Evolutionary conservation across 1,140 invertebrate genomes (phyloP).

Genomic region (Pseudomyrmex pallidus): DNA sequence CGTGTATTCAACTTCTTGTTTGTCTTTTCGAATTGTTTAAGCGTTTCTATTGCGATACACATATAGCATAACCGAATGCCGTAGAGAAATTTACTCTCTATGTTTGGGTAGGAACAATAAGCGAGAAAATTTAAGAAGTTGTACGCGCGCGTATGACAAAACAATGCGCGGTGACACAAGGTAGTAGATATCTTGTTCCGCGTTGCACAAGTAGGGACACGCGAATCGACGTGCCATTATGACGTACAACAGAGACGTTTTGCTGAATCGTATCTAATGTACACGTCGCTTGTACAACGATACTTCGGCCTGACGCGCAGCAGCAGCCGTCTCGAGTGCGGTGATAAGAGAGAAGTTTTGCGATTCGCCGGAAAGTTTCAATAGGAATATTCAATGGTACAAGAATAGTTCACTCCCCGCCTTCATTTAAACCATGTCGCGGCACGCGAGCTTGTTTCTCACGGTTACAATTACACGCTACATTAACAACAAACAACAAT

Average conservation of each 20-base stretch:
- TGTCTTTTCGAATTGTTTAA: background rate
- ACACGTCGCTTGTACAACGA: conserved; percentile 49
- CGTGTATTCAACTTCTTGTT: background rate
- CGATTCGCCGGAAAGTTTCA: conserved; percentile 56
- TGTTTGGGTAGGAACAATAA: no score
- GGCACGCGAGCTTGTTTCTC: conserved; percentile 19
- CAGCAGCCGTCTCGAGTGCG: conserved; percentile 31
- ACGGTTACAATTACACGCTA: conserved; percentile 30
- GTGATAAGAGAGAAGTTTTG: conserved; percentile 49
- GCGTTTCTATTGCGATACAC: background rate
- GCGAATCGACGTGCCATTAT: conserved; percentile 48
- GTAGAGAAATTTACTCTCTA: background rate
- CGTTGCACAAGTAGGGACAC: background rate
- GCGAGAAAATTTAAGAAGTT: conserved; percentile 21
- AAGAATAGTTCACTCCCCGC: conserved; percentile 28
- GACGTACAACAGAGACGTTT: conserved; percentile 40
- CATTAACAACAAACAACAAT: conserved; percentile 40
- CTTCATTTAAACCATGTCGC: conserved; percentile 23
- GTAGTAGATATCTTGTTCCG: conserved; percentile 20
- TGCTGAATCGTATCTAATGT: conserved; percentile 61
- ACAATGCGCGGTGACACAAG: background rate
- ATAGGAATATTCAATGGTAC: conserved; percentile 57
- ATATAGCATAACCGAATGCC: no score
- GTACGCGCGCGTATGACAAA: background rate
- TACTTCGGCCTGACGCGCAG: conserved; percentile 32